A percentile compares a stretch with the other conserved stretches of the same genome.
phyloP scores from a whole-genome alignment of 1,140 invertebrate genomes.

The Reticulitermes speratus region DNA sequence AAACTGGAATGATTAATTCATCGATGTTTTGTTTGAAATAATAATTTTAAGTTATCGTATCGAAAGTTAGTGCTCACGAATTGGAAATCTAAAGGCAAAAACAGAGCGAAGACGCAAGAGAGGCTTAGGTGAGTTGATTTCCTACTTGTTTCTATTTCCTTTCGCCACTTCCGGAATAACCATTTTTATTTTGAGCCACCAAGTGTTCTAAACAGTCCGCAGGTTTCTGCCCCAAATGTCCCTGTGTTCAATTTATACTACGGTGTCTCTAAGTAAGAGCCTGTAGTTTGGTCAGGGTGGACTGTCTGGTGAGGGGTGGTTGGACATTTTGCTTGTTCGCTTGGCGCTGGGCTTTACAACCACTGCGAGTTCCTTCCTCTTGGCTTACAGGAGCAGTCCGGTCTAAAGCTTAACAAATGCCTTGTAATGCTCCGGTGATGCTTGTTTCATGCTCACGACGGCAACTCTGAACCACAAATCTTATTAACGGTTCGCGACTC shows the following conservation, averaged over 20 bases:
- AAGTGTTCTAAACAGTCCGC: not conserved
- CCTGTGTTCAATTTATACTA: not conserved
- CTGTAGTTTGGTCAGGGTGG: not conserved
- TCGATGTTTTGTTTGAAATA: too few species aligned
- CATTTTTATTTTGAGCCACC: not conserved
- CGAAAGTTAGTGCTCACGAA: too few species aligned
- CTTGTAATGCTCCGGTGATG: not conserved
- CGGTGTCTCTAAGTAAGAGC: not conserved
- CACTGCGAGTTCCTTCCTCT: not conserved
- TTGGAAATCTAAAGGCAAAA: too few species aligned
- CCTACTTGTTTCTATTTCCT: too few species aligned
- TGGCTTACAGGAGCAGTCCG: not conserved
- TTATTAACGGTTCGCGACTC: not conserved
- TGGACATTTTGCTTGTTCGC: not conserved
- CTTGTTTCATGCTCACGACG: not conserved
- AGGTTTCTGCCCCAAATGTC: not conserved
- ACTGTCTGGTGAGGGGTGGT: not conserved
- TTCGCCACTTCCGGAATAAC: too few species aligned
- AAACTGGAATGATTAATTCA: too few species aligned
- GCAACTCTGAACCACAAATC: not conserved
- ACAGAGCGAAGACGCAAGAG: too few species aligned
- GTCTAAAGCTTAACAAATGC: constrained; percentile 12
- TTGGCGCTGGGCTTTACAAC: not conserved
- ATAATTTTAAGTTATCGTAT: too few species aligned
- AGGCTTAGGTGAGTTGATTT: too few species aligned